Percentiles rank a stretch among this genome's conserved stretches.
Conservation (phyloP, 2,888 invertebrate species). For the Chesias legatella region DNA sequence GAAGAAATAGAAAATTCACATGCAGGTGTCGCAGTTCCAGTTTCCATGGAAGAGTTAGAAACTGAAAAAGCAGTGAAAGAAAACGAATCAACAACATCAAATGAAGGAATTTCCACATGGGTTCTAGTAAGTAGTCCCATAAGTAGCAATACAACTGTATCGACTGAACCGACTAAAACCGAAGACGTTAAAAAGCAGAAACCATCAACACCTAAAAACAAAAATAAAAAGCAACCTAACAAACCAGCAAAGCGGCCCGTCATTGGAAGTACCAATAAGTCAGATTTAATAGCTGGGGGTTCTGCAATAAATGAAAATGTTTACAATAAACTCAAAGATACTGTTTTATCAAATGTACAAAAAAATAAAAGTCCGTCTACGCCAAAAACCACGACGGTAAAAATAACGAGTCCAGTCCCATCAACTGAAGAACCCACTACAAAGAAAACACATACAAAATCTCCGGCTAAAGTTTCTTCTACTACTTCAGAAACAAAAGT, state of each 20-base stretch:
- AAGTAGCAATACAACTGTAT: conserved; percentile 46
- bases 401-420: conserved; percentile 37
- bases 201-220: conserved; percentile 50
- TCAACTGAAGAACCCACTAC: conserved; percentile 48
- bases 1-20: conserved; percentile 76
- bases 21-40: conserved; percentile 84
- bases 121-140: conserved; percentile 82
- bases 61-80: conserved; percentile 70
- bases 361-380: conserved; percentile 66
- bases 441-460: conserved; percentile 50
- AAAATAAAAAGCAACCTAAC: conserved; percentile 59
- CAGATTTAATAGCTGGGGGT: conserved; percentile 69
- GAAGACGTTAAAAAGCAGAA: conserved; percentile 62
- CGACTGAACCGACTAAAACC: conserved; percentile 64
- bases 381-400: conserved; percentile 43
- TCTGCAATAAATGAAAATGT: conserved; percentile 74
- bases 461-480: conserved; percentile 41
- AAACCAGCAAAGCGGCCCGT: conserved; percentile 60
- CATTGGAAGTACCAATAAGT: conserved; percentile 69
- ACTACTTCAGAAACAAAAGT: conserved; percentile 34
- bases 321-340: conserved; percentile 82
- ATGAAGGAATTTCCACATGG: conserved; percentile 88
- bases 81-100: conserved; percentile 75
- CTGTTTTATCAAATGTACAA: conserved; percentile 76
- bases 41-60: conserved; percentile 82